Percentiles rank a stretch among this genome's conserved stretches.
phyloP scores from a whole-genome alignment of 2,797 vertebrate species.

The Holocentrus rufus region DNA sequence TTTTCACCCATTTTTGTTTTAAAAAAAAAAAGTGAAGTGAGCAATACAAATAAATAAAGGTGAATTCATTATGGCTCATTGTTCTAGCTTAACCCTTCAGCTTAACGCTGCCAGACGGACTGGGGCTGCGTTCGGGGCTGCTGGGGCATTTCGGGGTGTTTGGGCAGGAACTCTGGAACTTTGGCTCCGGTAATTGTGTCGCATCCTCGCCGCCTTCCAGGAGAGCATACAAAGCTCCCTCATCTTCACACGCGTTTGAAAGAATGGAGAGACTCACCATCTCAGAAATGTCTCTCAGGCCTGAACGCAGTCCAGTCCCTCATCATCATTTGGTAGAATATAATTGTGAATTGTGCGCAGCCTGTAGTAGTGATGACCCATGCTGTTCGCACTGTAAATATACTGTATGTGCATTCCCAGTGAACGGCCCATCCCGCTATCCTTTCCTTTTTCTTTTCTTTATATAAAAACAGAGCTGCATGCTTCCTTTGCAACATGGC shows the following conservation, averaged over 20 bases:
- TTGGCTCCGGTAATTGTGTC: no score
- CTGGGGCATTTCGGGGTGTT: background rate
- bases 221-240: no score
- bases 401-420: slow-evolving; percentile 36
- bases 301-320: slow-evolving; percentile 15
- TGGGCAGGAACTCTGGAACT: background rate
- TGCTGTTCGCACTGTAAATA: slow-evolving; percentile 66
- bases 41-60: background rate
- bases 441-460: no score
- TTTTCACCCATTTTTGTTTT: slow-evolving; percentile 36
- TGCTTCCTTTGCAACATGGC: slow-evolving; percentile 34
- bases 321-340: background rate
- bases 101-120: background rate
- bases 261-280: no score
- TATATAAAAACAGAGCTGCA: slow-evolving; percentile 44
- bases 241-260: no score
- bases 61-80: background rate
- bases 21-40: slow-evolving; percentile 17
- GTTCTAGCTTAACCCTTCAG: slow-evolving; percentile 2
- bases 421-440: slow-evolving; percentile 12
- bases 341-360: slow-evolving; percentile 56
- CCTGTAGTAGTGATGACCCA: slow-evolving; percentile 24
- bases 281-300: background rate
- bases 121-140: slow-evolving; percentile 2
- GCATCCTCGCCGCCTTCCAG: no score